Evolutionary conservation across 2,113 vertebrate genomes (phyloP).

Genomic region (Hepsetus odoe): DNA sequence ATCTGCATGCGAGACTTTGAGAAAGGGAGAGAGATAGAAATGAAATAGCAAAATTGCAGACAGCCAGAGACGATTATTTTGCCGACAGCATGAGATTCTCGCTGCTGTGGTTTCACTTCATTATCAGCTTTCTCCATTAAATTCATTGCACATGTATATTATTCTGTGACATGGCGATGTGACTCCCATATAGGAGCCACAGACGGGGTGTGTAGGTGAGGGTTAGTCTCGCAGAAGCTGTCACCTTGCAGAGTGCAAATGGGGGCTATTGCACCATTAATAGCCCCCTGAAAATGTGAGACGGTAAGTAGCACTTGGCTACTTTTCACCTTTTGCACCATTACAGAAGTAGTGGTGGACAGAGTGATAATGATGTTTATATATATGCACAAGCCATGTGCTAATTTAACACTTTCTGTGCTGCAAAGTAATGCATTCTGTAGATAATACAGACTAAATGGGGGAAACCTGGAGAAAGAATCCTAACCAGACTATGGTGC

Average conservation of each 20-base stretch:
- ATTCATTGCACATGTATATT: slow-evolving; percentile 9
- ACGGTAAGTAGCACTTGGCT: background rate
- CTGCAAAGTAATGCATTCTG: too few relatives aligned
- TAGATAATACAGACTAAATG: too few relatives aligned
- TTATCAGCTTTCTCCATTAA: background rate
- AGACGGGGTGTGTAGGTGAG: background rate
- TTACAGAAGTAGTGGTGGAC: background rate
- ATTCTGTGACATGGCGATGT: background rate
- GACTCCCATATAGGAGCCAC: background rate
- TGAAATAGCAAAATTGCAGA: background rate
- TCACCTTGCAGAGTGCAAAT: background rate
- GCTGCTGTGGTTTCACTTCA: slow-evolving; percentile 6
- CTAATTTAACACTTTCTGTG: too few relatives aligned
- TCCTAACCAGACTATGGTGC: too few relatives aligned
- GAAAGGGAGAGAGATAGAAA: background rate
- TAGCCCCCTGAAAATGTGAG: background rate
- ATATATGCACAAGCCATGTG: background rate
- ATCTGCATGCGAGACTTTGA: background rate
- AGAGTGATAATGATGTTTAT: background rate
- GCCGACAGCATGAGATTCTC: background rate
- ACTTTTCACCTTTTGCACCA: background rate
- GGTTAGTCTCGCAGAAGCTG: background rate
- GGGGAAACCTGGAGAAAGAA: too few relatives aligned
- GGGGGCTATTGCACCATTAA: slow-evolving; percentile 9
- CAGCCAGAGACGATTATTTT: slow-evolving; percentile 21